Evolutionary conservation across 2,113 vertebrate species (phyloP).

Genomic region (Sinocyclocheilus anophthalmus): DNA sequence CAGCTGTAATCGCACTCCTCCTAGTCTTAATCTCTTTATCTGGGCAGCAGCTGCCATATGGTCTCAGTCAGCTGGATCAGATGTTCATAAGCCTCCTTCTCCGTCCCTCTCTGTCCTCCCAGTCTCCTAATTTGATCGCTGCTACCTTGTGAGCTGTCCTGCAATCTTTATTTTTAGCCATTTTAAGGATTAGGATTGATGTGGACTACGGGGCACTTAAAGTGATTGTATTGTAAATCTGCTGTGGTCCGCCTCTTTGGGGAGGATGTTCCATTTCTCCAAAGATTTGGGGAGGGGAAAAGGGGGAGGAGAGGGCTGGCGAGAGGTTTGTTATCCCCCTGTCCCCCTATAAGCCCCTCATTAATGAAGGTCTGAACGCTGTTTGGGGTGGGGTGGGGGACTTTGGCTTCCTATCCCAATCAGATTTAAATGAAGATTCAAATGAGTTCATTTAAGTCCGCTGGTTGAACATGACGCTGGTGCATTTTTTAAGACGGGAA

Average conservation of each 20-base stretch:
- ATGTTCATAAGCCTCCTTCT: slow-evolving; percentile 99
- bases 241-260: slow-evolving; percentile 70
- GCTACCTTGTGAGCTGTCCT: slow-evolving; percentile 95
- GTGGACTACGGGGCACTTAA: slow-evolving; percentile 98
- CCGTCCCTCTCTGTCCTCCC: slow-evolving; percentile 91
- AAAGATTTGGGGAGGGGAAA: slow-evolving; percentile 61
- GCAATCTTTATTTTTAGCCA: slow-evolving; percentile 99
- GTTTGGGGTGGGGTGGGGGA: slow-evolving; percentile 61
- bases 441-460: slow-evolving; percentile 78
- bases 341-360: slow-evolving; percentile 78
- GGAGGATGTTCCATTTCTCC: slow-evolving; percentile 60
- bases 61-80: slow-evolving; percentile 99
- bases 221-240: slow-evolving; percentile 99
- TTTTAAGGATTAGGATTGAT: slow-evolving; percentile 99
- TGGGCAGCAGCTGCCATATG: slow-evolving; percentile 99
- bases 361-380: slow-evolving; percentile 76
- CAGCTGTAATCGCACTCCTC: slow-evolving; percentile 99
- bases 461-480: slow-evolving; percentile 70
- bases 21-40: slow-evolving; percentile 99
- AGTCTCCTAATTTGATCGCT: slow-evolving; percentile 92
- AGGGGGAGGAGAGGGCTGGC: slow-evolving; percentile 66
- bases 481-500: slow-evolving; percentile 75
- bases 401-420: slow-evolving; percentile 56
- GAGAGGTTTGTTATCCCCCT: slow-evolving; percentile 74
- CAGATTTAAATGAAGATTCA: slow-evolving; percentile 69